These are phyloP conservation scores for Formica selysi DNA, from an alignment of 1,140 invertebrate genomes.

Conservation along the genomic window DNA sequence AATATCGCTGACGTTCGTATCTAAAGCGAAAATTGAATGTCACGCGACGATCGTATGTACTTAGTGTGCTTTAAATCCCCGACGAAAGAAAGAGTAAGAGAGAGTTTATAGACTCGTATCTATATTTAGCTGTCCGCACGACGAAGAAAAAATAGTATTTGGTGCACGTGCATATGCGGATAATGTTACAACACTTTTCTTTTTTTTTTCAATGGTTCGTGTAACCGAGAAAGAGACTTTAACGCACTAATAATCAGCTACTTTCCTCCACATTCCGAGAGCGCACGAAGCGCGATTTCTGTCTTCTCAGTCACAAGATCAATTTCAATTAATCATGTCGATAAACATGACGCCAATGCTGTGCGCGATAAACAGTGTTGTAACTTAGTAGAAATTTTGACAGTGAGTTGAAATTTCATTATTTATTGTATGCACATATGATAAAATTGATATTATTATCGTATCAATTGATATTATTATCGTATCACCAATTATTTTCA, in stretches of 20 bases:
- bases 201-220: constrained; percentile 37
- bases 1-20: not conserved
- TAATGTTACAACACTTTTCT: constrained; percentile 7
- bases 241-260: not conserved
- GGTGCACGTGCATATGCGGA: constrained; percentile 17
- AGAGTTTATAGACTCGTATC: constrained; percentile 7
- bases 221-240: not conserved
- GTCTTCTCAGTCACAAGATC: not conserved
- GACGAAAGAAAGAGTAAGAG: not conserved
- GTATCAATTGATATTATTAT: not conserved
- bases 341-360: not conserved
- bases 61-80: constrained; percentile 33
- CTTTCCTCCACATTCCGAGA: not conserved
- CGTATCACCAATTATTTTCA: not conserved
- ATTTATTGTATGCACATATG: not conserved
- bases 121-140: constrained; percentile 27
- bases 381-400: not conserved
- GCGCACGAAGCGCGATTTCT: constrained; percentile 4
- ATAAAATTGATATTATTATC: not conserved
- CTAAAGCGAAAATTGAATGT: not conserved
- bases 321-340: not conserved
- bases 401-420: not conserved
- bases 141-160: constrained; percentile 51
- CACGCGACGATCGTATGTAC: not conserved
- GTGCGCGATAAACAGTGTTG: not conserved